phyloP scores from a whole-genome alignment of 1,140 invertebrate species.

The Chlorops oryzae region DNA sequence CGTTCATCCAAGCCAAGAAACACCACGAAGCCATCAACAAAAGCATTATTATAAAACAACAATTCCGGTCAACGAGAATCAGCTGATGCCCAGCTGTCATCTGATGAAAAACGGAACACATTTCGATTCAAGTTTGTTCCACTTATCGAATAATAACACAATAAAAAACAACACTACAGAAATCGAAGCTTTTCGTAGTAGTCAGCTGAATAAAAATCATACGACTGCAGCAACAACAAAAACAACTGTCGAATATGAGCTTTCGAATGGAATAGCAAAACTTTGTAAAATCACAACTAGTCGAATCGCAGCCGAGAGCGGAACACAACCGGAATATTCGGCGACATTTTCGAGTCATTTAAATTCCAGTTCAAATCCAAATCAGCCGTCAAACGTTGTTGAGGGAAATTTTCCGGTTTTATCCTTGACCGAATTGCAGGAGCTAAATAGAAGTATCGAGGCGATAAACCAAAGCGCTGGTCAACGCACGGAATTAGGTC shows the following conservation, averaged over 20 bases:
- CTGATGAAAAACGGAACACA: constrained; percentile 13
- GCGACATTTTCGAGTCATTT: constrained; percentile 7
- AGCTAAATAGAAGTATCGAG: constrained; percentile 10
- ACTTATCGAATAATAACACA: neutral
- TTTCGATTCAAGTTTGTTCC: constrained; percentile 1
- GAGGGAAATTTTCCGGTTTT: constrained; percentile 26
- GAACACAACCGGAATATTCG: constrained; percentile 12
- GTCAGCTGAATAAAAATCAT: constrained; percentile 43
- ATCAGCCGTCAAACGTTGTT: constrained; percentile 19
- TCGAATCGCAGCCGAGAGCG: constrained; percentile 28
- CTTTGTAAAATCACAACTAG: constrained; percentile 44
- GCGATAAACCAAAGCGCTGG: constrained; percentile 11
- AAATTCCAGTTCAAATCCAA: constrained; percentile 1
- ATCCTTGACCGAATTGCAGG: constrained; percentile 16
- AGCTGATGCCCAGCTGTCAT: constrained; percentile 16
- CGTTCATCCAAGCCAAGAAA: too few species aligned
- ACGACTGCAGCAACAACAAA: constrained; percentile 38
- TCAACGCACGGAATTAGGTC: constrained; percentile 22
- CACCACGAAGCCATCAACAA: constrained; percentile 26
- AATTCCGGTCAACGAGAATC: constrained; percentile 29
- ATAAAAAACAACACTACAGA: constrained; percentile 1
- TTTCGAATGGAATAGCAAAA: constrained; percentile 44
- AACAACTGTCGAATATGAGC: constrained; percentile 45
- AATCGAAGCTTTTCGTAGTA: constrained; percentile 26
- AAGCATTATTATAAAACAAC: constrained; percentile 37